Conservation (phyloP, 2,797 vertebrate species). For the Betta splendens region DNA sequence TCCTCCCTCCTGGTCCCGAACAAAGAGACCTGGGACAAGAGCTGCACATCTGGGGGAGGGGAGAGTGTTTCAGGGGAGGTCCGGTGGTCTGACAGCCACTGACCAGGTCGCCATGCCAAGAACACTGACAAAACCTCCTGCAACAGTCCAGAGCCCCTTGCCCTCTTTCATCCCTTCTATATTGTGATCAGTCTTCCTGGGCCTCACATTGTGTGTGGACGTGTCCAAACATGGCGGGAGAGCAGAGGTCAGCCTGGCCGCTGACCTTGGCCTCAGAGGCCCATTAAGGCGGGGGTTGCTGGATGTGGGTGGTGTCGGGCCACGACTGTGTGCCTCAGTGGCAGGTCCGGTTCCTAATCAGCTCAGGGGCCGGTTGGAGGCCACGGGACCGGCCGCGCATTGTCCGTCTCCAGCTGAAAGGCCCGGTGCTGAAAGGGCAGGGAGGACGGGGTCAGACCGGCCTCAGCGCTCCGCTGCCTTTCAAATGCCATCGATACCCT, state of each 20-base stretch:
- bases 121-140: slow-evolving; percentile 44
- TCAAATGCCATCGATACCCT: slow-evolving; percentile 72
- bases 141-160: slow-evolving; percentile 70
- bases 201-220: slow-evolving; percentile 80
- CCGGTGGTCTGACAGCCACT: slow-evolving; percentile 65
- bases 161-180: slow-evolving; percentile 77
- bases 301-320: slow-evolving; percentile 64
- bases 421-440: slow-evolving; percentile 62
- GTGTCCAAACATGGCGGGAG: slow-evolving; percentile 88
- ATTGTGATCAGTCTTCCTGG: slow-evolving; percentile 85
- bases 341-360: slow-evolving; percentile 79
- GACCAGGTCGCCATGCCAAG: slow-evolving; percentile 81
- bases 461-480: slow-evolving; percentile 67
- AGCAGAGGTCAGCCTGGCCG: slow-evolving; percentile 79
- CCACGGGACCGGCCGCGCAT: slow-evolving; percentile 61
- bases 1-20: slow-evolving; percentile 67
- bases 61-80: slow-evolving; percentile 42
- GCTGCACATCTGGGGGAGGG: slow-evolving; percentile 63
- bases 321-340: slow-evolving; percentile 60
- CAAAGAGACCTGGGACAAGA: slow-evolving; percentile 75
- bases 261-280: slow-evolving; percentile 83
- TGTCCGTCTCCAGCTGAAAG: slow-evolving; percentile 78
- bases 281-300: slow-evolving; percentile 33
- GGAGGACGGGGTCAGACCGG: slow-evolving; percentile 76
- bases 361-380: slow-evolving; percentile 74